Percentiles rank a stretch among this genome's conserved stretches.
These are phyloP conservation scores for Drosophila seguyi DNA, from an alignment of 1,140 invertebrate species.

Conservation along the genomic window DNA sequence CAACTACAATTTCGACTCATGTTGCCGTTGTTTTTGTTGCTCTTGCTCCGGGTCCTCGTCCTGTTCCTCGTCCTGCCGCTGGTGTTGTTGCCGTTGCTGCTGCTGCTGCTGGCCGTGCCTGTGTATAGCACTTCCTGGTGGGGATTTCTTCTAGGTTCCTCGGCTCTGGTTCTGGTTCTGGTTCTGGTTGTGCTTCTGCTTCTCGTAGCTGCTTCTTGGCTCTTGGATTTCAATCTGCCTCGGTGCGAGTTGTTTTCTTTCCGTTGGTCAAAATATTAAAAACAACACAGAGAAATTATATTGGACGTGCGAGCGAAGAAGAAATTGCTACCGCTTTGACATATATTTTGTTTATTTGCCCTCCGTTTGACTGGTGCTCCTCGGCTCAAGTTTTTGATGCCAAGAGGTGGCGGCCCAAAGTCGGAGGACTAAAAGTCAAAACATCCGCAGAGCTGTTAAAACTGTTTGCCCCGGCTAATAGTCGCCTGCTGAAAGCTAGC, in stretches of 20 bases:
- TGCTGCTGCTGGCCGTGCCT: slow-evolving; percentile 68
- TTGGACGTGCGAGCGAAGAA: slow-evolving; percentile 28
- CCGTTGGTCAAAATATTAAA: slow-evolving; percentile 67
- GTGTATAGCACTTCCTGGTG: slow-evolving; percentile 79
- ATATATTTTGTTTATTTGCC: slow-evolving; percentile 80
- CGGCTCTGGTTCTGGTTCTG: slow-evolving; percentile 55
- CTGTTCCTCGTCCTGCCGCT: slow-evolving; percentile 57
- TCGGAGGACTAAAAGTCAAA: slow-evolving; percentile 61
- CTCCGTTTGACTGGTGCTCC: slow-evolving; percentile 61
- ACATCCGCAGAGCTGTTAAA: slow-evolving; percentile 72
- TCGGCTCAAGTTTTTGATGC: slow-evolving; percentile 58
- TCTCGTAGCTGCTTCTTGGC: slow-evolving; percentile 33
- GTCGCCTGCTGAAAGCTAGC: slow-evolving; percentile 53
- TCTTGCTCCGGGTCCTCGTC: slow-evolving; percentile 5
- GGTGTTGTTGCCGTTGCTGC: slow-evolving; percentile 34
- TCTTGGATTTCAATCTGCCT: slow-evolving; percentile 51
- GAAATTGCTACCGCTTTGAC: slow-evolving; percentile 54
- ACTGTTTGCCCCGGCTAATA: slow-evolving; percentile 80
- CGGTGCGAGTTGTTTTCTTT: slow-evolving; percentile 40
- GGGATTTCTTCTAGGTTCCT: slow-evolving; percentile 68
- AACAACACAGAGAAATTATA: slow-evolving; percentile 55
- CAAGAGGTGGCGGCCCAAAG: slow-evolving; percentile 1
- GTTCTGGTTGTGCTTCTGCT: slow-evolving; percentile 45
- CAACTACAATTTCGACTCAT: slow-evolving; percentile 84
- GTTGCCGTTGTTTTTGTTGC: slow-evolving; percentile 69